Evolutionary conservation across 35 echinoderm and acorn worm genomes (phyloP).

Genomic region (Holothuria glaberrima): DNA sequence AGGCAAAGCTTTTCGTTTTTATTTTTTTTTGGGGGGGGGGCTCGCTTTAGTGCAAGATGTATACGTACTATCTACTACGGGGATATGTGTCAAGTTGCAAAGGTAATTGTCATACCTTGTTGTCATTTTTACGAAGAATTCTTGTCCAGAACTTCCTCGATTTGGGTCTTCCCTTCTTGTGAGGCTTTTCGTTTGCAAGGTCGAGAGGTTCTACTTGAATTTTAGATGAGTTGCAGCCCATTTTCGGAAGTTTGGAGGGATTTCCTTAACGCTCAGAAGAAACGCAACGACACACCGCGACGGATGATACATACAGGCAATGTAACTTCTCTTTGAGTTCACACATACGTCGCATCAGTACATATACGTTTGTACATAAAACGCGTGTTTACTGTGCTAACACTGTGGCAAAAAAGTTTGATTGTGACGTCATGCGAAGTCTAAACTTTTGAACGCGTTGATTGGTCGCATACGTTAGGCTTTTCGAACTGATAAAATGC

Average conservation of each 20-base stretch:
- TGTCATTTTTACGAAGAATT: neutral
- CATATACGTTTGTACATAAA: neutral
- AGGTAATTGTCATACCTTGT: neutral
- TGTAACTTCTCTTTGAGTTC: neutral
- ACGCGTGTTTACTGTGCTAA: neutral
- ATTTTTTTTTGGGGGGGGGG: too few species aligned
- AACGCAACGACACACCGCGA: neutral
- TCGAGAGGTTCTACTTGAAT: neutral
- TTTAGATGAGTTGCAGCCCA: conserved; percentile 12
- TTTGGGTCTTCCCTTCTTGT: conserved; percentile 14
- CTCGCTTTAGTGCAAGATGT: too few species aligned
- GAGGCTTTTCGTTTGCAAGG: neutral
- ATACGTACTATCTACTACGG: too few species aligned
- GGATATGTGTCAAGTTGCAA: neutral
- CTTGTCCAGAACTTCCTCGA: conserved; percentile 36
- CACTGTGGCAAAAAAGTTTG: neutral
- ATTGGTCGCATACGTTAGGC: neutral
- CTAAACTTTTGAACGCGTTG: conserved; percentile 15
- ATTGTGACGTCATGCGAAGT: conserved; percentile 1
- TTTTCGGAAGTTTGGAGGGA: conserved; percentile 2
- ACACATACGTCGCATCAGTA: neutral
- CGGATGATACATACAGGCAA: neutral
- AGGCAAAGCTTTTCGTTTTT: too few species aligned
- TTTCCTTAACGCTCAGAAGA: neutral
- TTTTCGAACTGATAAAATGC: neutral